Evolutionary conservation across 2,113 vertebrate genomes (phyloP).

Genomic region (Chlorodrepanis virens): DNA sequence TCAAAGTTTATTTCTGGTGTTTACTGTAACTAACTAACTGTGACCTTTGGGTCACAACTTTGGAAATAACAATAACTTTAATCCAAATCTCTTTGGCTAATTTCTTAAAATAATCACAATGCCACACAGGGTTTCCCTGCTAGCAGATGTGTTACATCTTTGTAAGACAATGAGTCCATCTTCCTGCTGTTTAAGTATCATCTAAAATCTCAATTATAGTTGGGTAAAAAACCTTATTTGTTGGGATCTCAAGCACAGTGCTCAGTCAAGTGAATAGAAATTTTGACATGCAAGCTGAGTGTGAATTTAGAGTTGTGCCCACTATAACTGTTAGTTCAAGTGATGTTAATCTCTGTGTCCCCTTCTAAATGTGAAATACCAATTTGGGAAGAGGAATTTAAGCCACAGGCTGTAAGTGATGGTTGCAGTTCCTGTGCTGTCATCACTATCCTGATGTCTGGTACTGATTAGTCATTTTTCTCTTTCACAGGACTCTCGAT

Average conservation of each 20-base stretch:
- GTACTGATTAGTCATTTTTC: neutral
- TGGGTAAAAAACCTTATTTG: neutral
- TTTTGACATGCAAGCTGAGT: neutral
- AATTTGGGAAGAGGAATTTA: neutral
- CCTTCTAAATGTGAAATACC: neutral
- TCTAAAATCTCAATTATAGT: neutral
- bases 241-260: neutral
- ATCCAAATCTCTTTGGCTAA: neutral
- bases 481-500: constrained; percentile 85
- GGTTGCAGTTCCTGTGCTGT: neutral
- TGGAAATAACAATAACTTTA: neutral
- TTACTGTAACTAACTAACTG: neutral
- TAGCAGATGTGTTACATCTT: neutral
- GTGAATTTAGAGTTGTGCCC: neutral
- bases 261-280: neutral
- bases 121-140: neutral
- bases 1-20: neutral
- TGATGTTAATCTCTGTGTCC: neutral
- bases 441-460: neutral
- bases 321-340: neutral
- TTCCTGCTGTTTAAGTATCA: neutral
- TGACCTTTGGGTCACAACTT: neutral
- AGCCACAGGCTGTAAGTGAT: neutral
- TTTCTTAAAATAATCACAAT: neutral
- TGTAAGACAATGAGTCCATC: neutral